phyloP scores from a whole-genome alignment of 2,888 invertebrate species.

The Drosophila neotestacea region DNA sequence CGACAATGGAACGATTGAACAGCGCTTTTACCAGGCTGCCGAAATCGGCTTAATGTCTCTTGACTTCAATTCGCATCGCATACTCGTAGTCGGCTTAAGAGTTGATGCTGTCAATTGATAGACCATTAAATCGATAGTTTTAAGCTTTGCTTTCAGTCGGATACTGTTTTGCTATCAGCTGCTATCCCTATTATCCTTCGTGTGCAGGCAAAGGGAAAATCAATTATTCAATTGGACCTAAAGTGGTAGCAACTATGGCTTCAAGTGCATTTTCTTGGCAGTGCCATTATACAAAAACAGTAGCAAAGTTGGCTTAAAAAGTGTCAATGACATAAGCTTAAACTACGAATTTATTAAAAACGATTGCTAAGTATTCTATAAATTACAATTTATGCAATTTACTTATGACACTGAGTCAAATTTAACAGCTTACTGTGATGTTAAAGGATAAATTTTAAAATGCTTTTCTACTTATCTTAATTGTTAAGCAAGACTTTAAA shows the following conservation, averaged over 20 bases:
- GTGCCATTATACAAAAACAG: background rate
- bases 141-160: conserved; percentile 28
- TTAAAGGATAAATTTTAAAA: no score
- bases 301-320: background rate
- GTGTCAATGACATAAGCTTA: no score
- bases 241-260: conserved; percentile 2
- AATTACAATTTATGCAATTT: no score
- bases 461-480: no score
- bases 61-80: conserved; percentile 66
- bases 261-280: background rate
- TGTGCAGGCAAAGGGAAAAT: conserved; percentile 4
- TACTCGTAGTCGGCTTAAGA: conserved; percentile 60
- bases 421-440: no score
- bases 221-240: conserved; percentile 15
- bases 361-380: no score
- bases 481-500: no score
- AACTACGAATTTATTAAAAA: no score
- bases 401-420: no score
- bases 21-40: conserved; percentile 42
- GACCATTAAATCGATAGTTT: conserved; percentile 60
- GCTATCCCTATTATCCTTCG: background rate
- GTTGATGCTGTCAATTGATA: conserved; percentile 49
- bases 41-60: conserved; percentile 70
- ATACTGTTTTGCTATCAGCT: conserved; percentile 2
- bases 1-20: conserved; percentile 69